These are phyloP conservation scores for Oncopodura yosiiana DNA, from an alignment of 1,140 invertebrate genomes.

Conservation along the genomic window DNA sequence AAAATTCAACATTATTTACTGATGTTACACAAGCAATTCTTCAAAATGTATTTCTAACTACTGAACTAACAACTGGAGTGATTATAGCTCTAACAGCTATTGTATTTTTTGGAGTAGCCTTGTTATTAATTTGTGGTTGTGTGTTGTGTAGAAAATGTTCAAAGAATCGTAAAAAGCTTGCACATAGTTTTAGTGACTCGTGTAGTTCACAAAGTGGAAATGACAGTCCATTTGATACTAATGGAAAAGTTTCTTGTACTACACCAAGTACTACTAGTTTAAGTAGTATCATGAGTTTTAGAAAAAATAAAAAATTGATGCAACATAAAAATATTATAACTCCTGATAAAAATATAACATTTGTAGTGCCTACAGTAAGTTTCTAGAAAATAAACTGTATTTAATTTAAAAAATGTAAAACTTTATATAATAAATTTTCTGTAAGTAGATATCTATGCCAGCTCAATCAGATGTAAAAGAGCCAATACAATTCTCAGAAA, in stretches of 20 bases:
- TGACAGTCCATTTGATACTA: constrained; percentile 1
- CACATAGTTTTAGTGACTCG: constrained; percentile 6
- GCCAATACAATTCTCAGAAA: background rate
- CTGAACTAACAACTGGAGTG: no score
- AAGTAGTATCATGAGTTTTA: background rate
- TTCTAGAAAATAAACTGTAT: no score
- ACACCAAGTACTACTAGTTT: background rate
- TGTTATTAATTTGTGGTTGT: no score
- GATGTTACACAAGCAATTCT: no score
- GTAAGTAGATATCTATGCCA: constrained; percentile 12
- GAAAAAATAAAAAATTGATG: constrained; percentile 15
- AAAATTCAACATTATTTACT: no score
- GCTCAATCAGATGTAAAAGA: background rate
- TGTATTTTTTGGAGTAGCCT: no score
- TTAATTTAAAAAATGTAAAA: no score
- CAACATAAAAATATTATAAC: constrained; percentile 32
- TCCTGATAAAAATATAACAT: constrained; percentile 28
- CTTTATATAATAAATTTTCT: background rate
- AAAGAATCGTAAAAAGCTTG: no score
- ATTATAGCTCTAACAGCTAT: no score
- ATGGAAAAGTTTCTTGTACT: background rate
- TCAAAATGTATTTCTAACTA: no score
- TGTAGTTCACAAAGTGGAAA: background rate
- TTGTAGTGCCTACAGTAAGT: constrained; percentile 33
- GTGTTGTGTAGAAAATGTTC: no score